A percentile compares a stretch with the other conserved stretches of the same genome.
These are phyloP conservation scores for Heliconius congener DNA, from an alignment of 1,140 invertebrate species.

Conservation along the genomic window DNA sequence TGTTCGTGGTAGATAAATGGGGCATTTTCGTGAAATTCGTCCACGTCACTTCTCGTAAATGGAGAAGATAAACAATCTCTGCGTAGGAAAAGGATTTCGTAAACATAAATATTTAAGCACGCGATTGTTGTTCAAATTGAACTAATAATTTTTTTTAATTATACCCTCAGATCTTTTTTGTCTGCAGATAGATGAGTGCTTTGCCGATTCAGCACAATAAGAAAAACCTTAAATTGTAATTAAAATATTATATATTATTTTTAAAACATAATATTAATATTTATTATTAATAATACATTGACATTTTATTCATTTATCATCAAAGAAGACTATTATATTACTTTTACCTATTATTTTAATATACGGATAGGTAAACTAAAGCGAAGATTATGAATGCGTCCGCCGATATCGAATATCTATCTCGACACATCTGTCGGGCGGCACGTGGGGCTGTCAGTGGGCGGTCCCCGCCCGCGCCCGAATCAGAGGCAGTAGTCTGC, in stretches of 20 bases:
- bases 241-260: neutral
- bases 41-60: slow-evolving; percentile 77
- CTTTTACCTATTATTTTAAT: slow-evolving; percentile 59
- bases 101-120: slow-evolving; percentile 79
- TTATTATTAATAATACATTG: neutral
- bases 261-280: neutral
- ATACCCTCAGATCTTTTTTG: slow-evolving; percentile 56
- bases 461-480: slow-evolving; percentile 49
- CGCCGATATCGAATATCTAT: slow-evolving; percentile 77
- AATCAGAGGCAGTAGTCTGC: slow-evolving; percentile 71
- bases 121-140: slow-evolving; percentile 69
- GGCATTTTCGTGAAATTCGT: slow-evolving; percentile 78
- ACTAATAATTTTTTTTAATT: slow-evolving; percentile 61
- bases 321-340: neutral
- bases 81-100: slow-evolving; percentile 79
- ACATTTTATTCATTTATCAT: too few species aligned
- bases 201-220: slow-evolving; percentile 19
- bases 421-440: slow-evolving; percentile 75
- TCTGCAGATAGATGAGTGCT: slow-evolving; percentile 37
- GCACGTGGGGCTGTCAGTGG: slow-evolving; percentile 70
- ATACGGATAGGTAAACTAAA: slow-evolving; percentile 66
- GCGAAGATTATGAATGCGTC: slow-evolving; percentile 79
- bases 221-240: slow-evolving; percentile 14
- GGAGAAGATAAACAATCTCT: slow-evolving; percentile 78
- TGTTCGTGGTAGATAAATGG: slow-evolving; percentile 75